Conservation (phyloP, 2,797 vertebrate genomes). For the Sparidentex hasta region DNA sequence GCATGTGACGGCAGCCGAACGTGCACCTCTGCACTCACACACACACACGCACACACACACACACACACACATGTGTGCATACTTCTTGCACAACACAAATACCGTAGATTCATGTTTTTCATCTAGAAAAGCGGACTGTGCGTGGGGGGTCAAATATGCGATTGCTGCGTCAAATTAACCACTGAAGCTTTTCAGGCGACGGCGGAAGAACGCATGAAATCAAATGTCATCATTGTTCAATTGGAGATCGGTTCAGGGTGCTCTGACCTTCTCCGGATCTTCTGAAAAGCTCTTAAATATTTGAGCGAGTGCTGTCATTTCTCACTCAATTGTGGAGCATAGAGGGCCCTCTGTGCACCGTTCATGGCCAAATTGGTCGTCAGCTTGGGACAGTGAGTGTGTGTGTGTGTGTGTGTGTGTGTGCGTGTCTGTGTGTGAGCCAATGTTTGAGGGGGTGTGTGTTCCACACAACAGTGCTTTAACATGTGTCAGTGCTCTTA, state of each 20-base stretch:
- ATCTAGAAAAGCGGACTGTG: constrained; percentile 44
- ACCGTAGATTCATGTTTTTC: constrained; percentile 61
- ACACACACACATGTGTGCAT: background rate
- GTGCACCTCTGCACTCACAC: constrained; percentile 15
- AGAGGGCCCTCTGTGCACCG: constrained; percentile 75
- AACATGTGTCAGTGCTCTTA: constrained; percentile 38
- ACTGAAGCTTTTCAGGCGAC: constrained; percentile 57
- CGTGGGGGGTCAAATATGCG: constrained; percentile 36
- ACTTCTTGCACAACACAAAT: constrained; percentile 43
- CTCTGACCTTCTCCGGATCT: constrained; percentile 79
- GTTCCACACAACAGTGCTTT: constrained; percentile 40
- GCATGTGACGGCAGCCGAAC: constrained; percentile 35
- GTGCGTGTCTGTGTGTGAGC: constrained; percentile 21
- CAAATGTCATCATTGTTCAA: constrained; percentile 77
- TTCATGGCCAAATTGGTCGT: constrained; percentile 36
- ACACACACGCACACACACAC: background rate
- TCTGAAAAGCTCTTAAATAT: constrained; percentile 83
- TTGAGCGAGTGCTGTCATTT: constrained; percentile 81
- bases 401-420: constrained; percentile 21
- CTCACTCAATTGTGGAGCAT: constrained; percentile 73
- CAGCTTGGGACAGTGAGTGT: constrained; percentile 38
- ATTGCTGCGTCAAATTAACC: constrained; percentile 75
- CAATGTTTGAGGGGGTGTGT: constrained; percentile 50
- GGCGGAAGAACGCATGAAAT: constrained; percentile 69
- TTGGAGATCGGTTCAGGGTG: constrained; percentile 75